These are phyloP conservation scores for Cyanoderma ruficeps DNA, from an alignment of 2,113 vertebrate species.

Conservation along the genomic window DNA sequence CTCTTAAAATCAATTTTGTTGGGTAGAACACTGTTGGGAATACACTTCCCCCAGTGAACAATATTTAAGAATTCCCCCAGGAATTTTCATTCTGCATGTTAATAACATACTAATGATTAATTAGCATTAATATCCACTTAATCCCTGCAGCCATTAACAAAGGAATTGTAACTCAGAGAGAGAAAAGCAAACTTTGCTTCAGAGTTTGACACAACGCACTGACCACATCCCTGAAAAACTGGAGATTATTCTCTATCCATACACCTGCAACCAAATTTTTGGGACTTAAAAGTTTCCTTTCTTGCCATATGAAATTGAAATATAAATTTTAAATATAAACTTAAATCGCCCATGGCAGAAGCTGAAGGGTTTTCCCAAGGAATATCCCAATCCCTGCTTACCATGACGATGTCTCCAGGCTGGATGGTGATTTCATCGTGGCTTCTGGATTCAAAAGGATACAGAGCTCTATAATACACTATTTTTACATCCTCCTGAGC, in stretches of 20 bases:
- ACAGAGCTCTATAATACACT: constrained; percentile 94
- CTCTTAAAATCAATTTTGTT: background rate
- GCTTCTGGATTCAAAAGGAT: constrained; percentile 96
- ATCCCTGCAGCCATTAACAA: background rate
- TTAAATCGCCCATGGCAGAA: background rate
- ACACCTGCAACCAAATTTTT: background rate
- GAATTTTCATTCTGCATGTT: background rate
- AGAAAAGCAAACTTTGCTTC: background rate
- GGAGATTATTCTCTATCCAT: background rate
- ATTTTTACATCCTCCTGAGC: constrained; percentile 89
- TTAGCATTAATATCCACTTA: background rate
- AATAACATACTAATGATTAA: background rate
- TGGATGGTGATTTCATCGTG: constrained; percentile 96
- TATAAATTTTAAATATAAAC: background rate
- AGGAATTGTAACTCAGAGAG: background rate
- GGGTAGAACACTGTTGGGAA: background rate
- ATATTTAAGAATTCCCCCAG: background rate
- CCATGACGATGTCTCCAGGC: constrained; percentile 96
- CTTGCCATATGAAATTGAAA: background rate
- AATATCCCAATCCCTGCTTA: constrained; percentile 64
- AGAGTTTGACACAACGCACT: background rate
- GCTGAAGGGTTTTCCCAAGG: background rate
- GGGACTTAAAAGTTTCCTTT: background rate
- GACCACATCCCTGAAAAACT: background rate
- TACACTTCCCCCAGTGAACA: background rate